Percentiles rank a stretch among this genome's conserved stretches.
Evolutionary conservation across 2,113 vertebrate species (phyloP).

Genomic region (Xyliphius kryptos): DNA sequence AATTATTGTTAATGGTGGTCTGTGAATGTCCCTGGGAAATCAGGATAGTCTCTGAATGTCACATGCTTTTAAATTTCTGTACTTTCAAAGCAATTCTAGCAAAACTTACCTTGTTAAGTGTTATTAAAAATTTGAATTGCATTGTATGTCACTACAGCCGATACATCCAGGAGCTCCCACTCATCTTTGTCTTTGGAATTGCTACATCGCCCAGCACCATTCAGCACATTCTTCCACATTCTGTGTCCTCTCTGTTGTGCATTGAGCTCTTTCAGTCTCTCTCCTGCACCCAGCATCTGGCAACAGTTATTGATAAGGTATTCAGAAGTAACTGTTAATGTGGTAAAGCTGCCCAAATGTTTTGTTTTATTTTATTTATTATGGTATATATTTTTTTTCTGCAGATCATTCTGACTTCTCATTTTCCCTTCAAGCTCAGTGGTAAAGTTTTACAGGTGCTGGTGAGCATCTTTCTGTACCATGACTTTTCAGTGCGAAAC

Average conservation of each 20-base stretch:
- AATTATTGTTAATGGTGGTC: too few relatives aligned
- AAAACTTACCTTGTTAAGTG: too few relatives aligned
- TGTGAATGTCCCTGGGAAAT: too few relatives aligned
- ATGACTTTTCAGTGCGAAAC: constrained; percentile 93
- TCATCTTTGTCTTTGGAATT: constrained; percentile 88
- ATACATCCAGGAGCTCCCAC: constrained; percentile 76
- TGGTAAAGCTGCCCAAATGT: too few relatives aligned
- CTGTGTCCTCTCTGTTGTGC: constrained; percentile 87
- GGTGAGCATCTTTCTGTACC: constrained; percentile 88
- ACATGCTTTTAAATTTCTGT: too few relatives aligned
- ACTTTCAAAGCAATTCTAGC: too few relatives aligned
- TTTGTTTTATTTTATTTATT: not conserved
- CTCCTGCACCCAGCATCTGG: constrained; percentile 85
- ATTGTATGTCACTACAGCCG: constrained; percentile 67
- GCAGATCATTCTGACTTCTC: constrained; percentile 78
- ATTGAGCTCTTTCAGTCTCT: constrained; percentile 93
- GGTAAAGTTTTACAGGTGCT: constrained; percentile 85
- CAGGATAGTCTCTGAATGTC: too few relatives aligned
- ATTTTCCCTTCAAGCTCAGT: constrained; percentile 84
- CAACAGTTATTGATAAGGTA: constrained; percentile 89
- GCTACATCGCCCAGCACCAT: constrained; percentile 91
- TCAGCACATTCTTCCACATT: constrained; percentile 85
- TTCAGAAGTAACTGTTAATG: not conserved
- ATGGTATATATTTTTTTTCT: not conserved
- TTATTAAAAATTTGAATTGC: too few relatives aligned